Base-by-base conservation (phyloP, 2,888 invertebrate species). In the Athetis lepigone region DNA sequence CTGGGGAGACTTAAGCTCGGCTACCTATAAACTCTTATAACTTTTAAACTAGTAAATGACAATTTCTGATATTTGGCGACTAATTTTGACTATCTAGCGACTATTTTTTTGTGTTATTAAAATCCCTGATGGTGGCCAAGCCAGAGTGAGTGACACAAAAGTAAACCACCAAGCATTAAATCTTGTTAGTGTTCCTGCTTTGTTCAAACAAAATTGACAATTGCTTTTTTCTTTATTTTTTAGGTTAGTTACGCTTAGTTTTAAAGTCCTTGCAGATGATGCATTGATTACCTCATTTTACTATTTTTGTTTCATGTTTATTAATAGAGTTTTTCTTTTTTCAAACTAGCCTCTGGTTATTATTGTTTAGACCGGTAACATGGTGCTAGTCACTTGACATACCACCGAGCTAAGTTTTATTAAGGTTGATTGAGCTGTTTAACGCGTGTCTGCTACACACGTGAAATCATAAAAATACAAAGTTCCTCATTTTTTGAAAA, bases 271-370 rank as follows among this genome's bases (percentile, higher is more conserved):
- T 37, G n/a, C 29, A 33, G 49, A 73, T 55, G 47, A n/a, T n/a
- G n/a, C 50, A 40, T 55, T 51, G 21, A 73, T 68, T 74, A 69
- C 69, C 68, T 74, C 69, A 68, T 56, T 66, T 40, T 11, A 18
- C 29, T 21, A 25, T 9, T 13, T 16, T 23, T 8, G 27, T 45
- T 16, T 33, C 4, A 1, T 50, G 23, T 45, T 57, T 56, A 19
- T 16, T 36, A 7, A 4, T 33, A 27, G 23, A n/a, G n/a, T 40
- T 50, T 7, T 25, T 43, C 37, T 27, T 37, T 45, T 33, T 21
- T 7, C 27, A 36, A 46, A 33, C 11, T 33, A 18, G 33, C 33
- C n/a, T 36, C 9, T 18, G 18, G 23, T 33, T 33, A n/a, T 42
- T 18, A 16, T 45, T 63, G 9, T n/a, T n/a, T n/a, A n/a, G n/a